Evolutionary conservation across 2,113 vertebrate genomes (phyloP), one percentile per base, ranked within the genome.

Genomic region (Hippocampus abdominalis): DNA sequence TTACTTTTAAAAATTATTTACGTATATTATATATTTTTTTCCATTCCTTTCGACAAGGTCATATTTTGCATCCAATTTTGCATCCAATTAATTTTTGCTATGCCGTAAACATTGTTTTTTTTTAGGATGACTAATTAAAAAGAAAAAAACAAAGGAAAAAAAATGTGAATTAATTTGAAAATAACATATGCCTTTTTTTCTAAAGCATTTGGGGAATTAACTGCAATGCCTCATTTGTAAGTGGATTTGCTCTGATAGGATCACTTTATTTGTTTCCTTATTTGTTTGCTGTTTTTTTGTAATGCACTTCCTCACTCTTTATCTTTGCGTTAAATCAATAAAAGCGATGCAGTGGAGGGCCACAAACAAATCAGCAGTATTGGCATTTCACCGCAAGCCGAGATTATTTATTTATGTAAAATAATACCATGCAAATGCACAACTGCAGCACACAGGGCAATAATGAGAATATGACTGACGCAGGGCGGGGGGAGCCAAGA

Each of bases 31-130:
- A 29, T 29, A 29, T 29, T 29, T 29, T 29, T 29, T 29, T 32
- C 29, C 4, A 18, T 16, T 25, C 59, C 15, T 65, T 74, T 61
- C 42, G 39, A 74, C 61, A 32, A 72, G 21, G 49, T 21, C 49
- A 21, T 21, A 53, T 23, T 53, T 11, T 54, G 2, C 51, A n/a
- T 54, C 51, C 51, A 54, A 53, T 23, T 53, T 11, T 54, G 2
- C 51, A n/a, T 54, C 51, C 51, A 54, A 54, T 23, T 54, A 54
- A 2, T 23, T 54, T 23, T 54, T 54, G 51, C 21, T 54, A 10
- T 54, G 51, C 21, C n/a, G 8, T 21, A 21, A 51, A 51, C 49
- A 21, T n/a, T 21, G n/a, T 49, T 49, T 21, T 21, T 1, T 21
- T 54, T 36, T 36, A 2, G 10, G 8, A 11, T 54, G 21, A 23